These are phyloP conservation scores for Ailuropoda melanoleuca DNA, from an alignment of 2,113 vertebrate genomes.

Conservation along the genomic window DNA sequence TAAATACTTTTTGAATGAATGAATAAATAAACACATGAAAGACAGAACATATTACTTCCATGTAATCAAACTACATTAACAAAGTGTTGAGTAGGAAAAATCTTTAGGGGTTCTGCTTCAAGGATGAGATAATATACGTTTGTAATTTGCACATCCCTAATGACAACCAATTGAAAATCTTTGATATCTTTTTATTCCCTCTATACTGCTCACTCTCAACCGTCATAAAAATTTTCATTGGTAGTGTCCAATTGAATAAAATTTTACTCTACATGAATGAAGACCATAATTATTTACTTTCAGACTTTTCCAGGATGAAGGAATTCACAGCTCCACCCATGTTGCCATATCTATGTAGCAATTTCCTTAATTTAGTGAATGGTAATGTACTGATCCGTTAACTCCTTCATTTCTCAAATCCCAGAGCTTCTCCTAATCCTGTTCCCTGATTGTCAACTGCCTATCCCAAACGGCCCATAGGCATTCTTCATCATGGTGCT, in stretches of 20 bases:
- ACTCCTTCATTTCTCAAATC: slow-evolving; percentile 44
- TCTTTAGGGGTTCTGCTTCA: not conserved
- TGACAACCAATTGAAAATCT: slow-evolving; percentile 19
- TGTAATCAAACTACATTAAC: not conserved
- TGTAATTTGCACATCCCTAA: slow-evolving; percentile 9
- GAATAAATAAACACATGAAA: not conserved
- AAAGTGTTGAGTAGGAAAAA: not conserved
- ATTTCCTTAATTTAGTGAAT: slow-evolving; percentile 35
- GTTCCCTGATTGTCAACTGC: not conserved
- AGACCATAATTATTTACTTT: slow-evolving; percentile 42
- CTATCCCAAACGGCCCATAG: slow-evolving; percentile 69
- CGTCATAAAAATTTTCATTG: not conserved
- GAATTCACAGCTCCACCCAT: not conserved
- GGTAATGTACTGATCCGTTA: slow-evolving; percentile 13
- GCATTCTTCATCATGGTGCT: slow-evolving; percentile 78
- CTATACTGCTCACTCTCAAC: not conserved
- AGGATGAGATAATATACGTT: not conserved
- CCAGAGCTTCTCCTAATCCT: slow-evolving; percentile 78
- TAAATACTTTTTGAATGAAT: not conserved
- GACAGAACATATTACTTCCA: not conserved
- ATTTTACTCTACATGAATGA: slow-evolving; percentile 8
- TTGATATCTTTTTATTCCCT: not conserved
- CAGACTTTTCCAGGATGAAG: slow-evolving; percentile 9
- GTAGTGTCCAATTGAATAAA: not conserved
- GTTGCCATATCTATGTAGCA: not conserved